Percentiles rank a stretch among this genome's conserved stretches.
Conservation (phyloP, 2,113 vertebrate genomes). For the Murina feae region DNA sequence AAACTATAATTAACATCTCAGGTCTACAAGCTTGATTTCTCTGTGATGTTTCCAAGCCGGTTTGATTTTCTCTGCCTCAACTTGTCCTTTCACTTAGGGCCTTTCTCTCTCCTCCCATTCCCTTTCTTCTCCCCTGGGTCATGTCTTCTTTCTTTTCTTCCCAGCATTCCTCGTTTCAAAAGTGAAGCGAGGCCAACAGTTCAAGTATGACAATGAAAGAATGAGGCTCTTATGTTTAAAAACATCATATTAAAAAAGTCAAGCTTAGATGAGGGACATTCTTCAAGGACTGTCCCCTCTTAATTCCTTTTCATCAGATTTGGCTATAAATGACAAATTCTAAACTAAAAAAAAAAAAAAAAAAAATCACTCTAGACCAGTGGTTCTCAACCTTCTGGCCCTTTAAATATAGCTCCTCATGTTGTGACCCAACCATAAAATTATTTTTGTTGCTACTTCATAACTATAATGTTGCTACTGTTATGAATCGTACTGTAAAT, state of each 20-base stretch:
- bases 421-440: no score
- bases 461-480: no score
- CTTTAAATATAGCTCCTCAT: no score
- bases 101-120: neutral
- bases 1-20: constrained; percentile 55
- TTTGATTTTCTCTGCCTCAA: constrained; percentile 36
- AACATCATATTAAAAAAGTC: neutral
- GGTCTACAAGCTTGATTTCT: neutral
- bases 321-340: constrained; percentile 16
- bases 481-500: no score
- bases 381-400: no score
- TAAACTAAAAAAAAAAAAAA: neutral
- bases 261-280: neutral
- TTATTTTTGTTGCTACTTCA: no score
- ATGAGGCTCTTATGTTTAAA: neutral
- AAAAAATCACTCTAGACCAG: no score
- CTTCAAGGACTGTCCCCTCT: neutral
- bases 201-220: neutral
- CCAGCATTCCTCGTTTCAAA: neutral
- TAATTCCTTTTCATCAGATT: constrained; percentile 3
- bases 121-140: neutral
- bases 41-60: constrained; percentile 46
- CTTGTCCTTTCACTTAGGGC: constrained; percentile 19
- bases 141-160: neutral
- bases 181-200: neutral